Conservation (phyloP, 2,888 invertebrate species). For the Lasioglossum vierecki region DNA sequence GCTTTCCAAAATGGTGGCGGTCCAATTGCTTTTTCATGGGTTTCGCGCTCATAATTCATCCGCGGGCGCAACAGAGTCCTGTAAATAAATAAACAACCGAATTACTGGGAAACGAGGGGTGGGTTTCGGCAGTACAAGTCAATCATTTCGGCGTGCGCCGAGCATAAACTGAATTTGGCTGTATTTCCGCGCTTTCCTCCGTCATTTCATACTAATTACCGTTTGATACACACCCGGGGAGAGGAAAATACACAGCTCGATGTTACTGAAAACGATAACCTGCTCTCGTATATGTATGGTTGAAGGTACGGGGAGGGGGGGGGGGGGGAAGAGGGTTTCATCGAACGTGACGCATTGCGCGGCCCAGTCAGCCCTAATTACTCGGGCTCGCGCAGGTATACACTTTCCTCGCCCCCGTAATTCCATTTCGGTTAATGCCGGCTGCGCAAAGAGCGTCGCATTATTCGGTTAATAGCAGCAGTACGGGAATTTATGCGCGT, state of each 20-base stretch:
- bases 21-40: background rate
- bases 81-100: background rate
- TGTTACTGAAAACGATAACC: conserved; percentile 27
- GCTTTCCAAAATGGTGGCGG: background rate
- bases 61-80: background rate
- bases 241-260: background rate
- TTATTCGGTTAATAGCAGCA: conserved; percentile 57
- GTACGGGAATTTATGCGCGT: conserved; percentile 52
- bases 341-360: conserved; percentile 19
- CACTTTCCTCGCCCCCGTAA: conserved; percentile 50
- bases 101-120: background rate
- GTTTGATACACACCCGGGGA: background rate
- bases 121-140: conserved; percentile 1
- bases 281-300: background rate
- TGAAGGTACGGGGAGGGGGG: background rate
- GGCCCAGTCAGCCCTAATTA: conserved; percentile 42
- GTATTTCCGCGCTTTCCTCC: background rate
- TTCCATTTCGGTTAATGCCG: conserved; percentile 50
- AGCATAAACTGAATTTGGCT: background rate
- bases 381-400: conserved; percentile 19
- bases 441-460: conserved; percentile 40
- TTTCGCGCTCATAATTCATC: background rate
- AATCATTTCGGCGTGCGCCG: background rate
- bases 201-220: conserved; percentile 1
- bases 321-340: background rate